Evolutionary conservation across 1,140 invertebrate species (phyloP).

Genomic region (Panulirus ornatus): DNA sequence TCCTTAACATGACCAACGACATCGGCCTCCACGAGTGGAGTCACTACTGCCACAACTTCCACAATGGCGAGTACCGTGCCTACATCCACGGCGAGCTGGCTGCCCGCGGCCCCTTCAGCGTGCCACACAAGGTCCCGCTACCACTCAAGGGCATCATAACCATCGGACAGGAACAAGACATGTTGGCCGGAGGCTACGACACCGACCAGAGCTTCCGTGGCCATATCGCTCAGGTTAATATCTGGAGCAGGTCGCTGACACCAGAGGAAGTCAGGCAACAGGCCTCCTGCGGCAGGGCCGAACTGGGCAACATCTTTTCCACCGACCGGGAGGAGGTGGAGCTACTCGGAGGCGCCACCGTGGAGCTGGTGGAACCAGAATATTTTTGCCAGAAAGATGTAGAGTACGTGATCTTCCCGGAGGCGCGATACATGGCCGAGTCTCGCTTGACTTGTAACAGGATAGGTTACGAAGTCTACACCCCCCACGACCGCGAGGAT

Average conservation of each 20-base stretch:
- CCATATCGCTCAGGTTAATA: constrained; percentile 59
- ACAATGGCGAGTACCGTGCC: constrained; percentile 60
- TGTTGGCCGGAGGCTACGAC: constrained; percentile 58
- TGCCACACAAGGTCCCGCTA: constrained; percentile 61
- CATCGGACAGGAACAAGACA: constrained; percentile 63
- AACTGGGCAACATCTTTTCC: constrained; percentile 58
- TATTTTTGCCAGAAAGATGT: constrained; percentile 55
- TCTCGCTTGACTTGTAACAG: constrained; percentile 42
- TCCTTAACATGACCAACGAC: constrained; percentile 65
- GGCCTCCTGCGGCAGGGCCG: constrained; percentile 29
- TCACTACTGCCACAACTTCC: constrained; percentile 69
- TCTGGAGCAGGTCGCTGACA: constrained; percentile 60
- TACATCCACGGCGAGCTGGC: constrained; percentile 61
- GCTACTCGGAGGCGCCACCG: constrained; percentile 51
- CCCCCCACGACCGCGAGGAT: constrained; percentile 36
- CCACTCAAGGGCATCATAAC: constrained; percentile 66
- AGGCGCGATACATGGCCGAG: constrained; percentile 59
- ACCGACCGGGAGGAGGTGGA: constrained; percentile 59
- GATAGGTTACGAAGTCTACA: constrained; percentile 62
- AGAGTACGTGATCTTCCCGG: constrained; percentile 66
- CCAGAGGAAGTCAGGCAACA: constrained; percentile 49
- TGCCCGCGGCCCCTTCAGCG: constrained; percentile 62
- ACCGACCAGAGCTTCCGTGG: constrained; percentile 66
- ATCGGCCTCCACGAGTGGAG: constrained; percentile 65
- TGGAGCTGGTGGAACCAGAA: constrained; percentile 30